Percentiles rank a stretch among this genome's conserved stretches.
Evolutionary conservation across 1,140 invertebrate species (phyloP).

Genomic region (Dendroctonus valens): DNA sequence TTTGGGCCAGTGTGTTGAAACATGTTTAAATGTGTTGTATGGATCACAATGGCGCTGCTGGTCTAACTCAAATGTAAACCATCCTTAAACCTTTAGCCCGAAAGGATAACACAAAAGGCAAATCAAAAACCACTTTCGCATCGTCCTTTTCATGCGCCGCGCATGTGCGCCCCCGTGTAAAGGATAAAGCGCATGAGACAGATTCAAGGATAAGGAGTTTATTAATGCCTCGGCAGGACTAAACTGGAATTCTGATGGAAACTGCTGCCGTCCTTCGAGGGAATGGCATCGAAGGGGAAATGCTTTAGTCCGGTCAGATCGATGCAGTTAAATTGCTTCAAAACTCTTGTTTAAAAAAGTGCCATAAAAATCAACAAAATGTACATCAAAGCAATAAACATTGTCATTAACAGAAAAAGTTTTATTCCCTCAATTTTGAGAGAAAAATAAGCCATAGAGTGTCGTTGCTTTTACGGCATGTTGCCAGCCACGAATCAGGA

Average conservation of each 20-base stretch:
- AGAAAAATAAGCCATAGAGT: too few relatives aligned
- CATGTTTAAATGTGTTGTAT: neutral
- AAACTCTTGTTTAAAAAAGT: too few relatives aligned
- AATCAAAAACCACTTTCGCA: slow-evolving; percentile 20
- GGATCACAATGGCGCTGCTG: neutral
- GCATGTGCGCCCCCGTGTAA: slow-evolving; percentile 5
- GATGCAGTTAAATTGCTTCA: too few relatives aligned
- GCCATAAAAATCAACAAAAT: too few relatives aligned
- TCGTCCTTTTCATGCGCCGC: slow-evolving; percentile 12
- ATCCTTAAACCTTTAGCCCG: slow-evolving; percentile 16
- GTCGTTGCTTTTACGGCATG: too few relatives aligned
- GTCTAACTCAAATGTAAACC: slow-evolving; percentile 16
- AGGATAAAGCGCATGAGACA: slow-evolving; percentile 17
- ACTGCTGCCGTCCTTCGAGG: slow-evolving; percentile 7
- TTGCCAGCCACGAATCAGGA: too few relatives aligned
- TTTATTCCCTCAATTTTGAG: too few relatives aligned
- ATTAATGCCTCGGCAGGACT: slow-evolving; percentile 19
- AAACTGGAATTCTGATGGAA: slow-evolving; percentile 20
- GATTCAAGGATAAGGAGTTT: slow-evolving; percentile 28
- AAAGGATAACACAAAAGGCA: slow-evolving; percentile 18
- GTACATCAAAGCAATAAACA: too few relatives aligned
- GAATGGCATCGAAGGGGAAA: neutral
- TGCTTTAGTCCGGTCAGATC: too few relatives aligned
- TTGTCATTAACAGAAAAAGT: too few relatives aligned
- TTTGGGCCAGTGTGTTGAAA: neutral